Percentiles rank a stretch among this genome's conserved stretches.
phyloP scores from a whole-genome alignment of 2,888 invertebrate genomes.

The Scelioninae gen. 1 region DNA sequence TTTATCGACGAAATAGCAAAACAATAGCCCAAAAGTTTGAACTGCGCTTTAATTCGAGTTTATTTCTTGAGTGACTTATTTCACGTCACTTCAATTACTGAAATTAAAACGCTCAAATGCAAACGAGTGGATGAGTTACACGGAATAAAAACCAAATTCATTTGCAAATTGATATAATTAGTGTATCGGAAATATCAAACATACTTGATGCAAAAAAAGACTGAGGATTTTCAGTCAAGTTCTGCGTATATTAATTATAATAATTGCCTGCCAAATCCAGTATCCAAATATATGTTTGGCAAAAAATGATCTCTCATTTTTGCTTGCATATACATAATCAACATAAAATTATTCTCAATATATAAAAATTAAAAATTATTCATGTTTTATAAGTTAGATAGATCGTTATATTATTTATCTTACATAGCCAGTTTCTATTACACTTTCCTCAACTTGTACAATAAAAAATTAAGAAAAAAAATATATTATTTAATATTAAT shows the following conservation, averaged over 20 bases:
- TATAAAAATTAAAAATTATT: too few relatives aligned
- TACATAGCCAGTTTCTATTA: too few relatives aligned
- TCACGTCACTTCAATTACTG: conserved; percentile 16
- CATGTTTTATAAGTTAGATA: too few relatives aligned
- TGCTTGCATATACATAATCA: too few relatives aligned
- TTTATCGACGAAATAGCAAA: conserved; percentile 2
- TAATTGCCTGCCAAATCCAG: conserved; percentile 31
- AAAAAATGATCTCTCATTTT: neutral
- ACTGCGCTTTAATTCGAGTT: conserved; percentile 5
- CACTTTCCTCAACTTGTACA: too few relatives aligned
- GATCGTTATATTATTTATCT: too few relatives aligned
- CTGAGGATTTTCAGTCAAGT: conserved; percentile 5
- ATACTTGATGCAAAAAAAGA: neutral
- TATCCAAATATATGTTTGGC: conserved; percentile 15
- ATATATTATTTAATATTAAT: too few relatives aligned
- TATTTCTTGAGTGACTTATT: neutral
- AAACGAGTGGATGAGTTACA: neutral
- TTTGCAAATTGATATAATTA: conserved; percentile 45
- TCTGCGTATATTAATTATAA: conserved; percentile 21
- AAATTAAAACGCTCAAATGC: conserved; percentile 6
- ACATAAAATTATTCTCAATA: too few relatives aligned
- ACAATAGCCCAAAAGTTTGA: neutral
- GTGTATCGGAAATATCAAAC: conserved; percentile 16
- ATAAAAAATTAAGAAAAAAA: too few relatives aligned
- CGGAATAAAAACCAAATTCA: conserved; percentile 28